Evolutionary conservation across 2,113 vertebrate species (phyloP), one percentile per base, ranked within the genome.

Genomic region (Shinisaurus crocodilurus): DNA sequence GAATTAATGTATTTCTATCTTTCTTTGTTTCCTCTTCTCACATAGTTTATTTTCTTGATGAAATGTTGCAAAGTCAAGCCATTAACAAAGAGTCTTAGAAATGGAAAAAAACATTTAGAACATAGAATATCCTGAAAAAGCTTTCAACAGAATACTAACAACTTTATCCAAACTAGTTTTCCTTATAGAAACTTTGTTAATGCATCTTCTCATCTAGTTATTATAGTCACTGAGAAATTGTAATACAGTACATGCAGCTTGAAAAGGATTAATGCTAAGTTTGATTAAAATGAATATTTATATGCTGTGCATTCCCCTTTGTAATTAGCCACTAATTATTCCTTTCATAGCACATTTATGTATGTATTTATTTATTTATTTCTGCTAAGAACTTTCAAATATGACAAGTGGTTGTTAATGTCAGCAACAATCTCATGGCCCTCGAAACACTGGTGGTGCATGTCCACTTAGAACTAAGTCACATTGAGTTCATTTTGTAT

Each of bases 41-140:
- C 8, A n/a, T 40, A 87, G 1, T 82, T 37, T 50, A 48, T 25
- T 90, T 89, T 27, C 72, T 37, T 94, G 70, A 65, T 79, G 50
- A 91, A 90, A 45, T 32, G 34, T 90, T 50, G 45, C 29, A n/a
- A 70, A 88, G 86, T 81, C 70, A 89, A 43, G 43, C 8, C 86
- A 89, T 86, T 70, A 34, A 70, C 88, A 93, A 50, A 70, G 70
- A 43, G 37, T 34, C 91, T 65, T 54, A 80, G 91, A 63, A 76
- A 43, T 67, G 76, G n/a, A 50, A 29, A 85, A 48, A 88, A 86
- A 40, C 32, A 20, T 87, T 83, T 40, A 5, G 34, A 84, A 75
- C 4, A 88, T 82, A 57, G 23, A 4, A 37, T 75, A 86, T 57
- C 23, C 70, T 85, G 40, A 16, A 85, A 84, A 85, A 34, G 23